Evolutionary conservation across 2,888 invertebrate species (phyloP).

Genomic region (Julus scanicus): DNA sequence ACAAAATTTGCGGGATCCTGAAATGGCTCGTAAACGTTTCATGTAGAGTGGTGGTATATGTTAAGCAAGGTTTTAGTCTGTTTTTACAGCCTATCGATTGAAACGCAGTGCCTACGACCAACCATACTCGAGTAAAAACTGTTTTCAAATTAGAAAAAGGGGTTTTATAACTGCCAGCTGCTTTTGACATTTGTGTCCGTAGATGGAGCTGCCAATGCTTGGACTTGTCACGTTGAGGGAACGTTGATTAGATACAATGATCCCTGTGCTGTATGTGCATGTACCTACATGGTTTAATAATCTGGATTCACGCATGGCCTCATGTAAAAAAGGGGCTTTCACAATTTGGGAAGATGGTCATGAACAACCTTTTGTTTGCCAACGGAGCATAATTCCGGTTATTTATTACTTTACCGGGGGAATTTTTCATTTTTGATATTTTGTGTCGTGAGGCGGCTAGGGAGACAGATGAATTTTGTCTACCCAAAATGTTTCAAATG

Average conservation of each 20-base stretch:
- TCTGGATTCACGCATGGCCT: slow-evolving; percentile 24
- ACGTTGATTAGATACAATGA: not conserved
- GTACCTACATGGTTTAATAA: not conserved
- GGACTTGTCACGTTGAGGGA: no score
- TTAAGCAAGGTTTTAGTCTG: no score
- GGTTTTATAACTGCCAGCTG: no score
- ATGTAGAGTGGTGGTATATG: no score
- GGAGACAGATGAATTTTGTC: not conserved
- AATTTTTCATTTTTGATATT: slow-evolving; percentile 26
- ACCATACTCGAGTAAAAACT: no score
- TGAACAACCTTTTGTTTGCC: slow-evolving; percentile 37
- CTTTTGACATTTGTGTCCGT: no score
- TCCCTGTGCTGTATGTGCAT: not conserved
- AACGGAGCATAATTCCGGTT: slow-evolving; percentile 43
- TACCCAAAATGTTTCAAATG: not conserved
- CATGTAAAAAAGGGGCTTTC: not conserved
- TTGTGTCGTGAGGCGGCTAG: not conserved
- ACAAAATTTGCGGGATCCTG: no score
- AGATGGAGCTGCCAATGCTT: no score
- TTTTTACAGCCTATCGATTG: no score
- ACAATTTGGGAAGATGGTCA: slow-evolving; percentile 26
- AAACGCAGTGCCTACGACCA: no score
- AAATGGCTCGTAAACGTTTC: no score
- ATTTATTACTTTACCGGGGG: not conserved
- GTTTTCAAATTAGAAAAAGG: no score